Percentiles rank a stretch among this genome's conserved stretches.
These are phyloP conservation scores for Spermophilus dauricus DNA, from an alignment of 2,113 vertebrate genomes.

Conservation along the genomic window DNA sequence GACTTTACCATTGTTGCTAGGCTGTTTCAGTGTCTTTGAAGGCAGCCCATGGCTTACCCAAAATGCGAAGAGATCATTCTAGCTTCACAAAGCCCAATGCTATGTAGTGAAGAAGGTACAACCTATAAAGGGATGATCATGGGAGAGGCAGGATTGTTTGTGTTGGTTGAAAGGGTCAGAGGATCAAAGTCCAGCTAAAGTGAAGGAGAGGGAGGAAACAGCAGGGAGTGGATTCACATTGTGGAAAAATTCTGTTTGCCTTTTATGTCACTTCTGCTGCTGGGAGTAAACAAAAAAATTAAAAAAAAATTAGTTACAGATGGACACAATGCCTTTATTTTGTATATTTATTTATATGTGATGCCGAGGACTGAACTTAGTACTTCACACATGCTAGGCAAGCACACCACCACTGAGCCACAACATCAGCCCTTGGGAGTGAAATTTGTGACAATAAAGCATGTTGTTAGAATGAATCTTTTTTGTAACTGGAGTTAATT, in stretches of 20 bases:
- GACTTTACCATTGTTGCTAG: background rate
- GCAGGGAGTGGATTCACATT: background rate
- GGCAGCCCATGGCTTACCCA: background rate
- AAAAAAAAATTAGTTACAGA: too few species aligned
- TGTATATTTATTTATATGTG: too few species aligned
- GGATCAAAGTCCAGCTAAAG: background rate
- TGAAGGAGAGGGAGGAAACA: background rate
- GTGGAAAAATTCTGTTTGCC: background rate
- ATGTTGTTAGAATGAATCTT: background rate
- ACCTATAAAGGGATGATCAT: background rate
- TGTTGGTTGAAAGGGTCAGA: background rate
- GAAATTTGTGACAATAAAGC: background rate
- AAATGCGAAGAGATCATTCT: background rate
- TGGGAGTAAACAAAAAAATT: background rate
- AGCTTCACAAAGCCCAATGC: background rate
- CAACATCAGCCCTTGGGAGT: background rate
- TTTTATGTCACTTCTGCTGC: background rate
- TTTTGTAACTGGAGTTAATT: slow-evolving; percentile 54
- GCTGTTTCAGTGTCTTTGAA: background rate
- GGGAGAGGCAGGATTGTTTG: background rate
- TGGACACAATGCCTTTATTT: too few species aligned
- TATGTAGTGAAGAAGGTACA: background rate
- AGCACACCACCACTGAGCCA: too few species aligned
- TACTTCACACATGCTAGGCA: too few species aligned
- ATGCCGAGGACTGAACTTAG: too few species aligned